Evolutionary conservation across 2,888 invertebrate species (phyloP), one percentile per base, ranked within the genome.

Genomic region (Drosophila quinaria): DNA sequence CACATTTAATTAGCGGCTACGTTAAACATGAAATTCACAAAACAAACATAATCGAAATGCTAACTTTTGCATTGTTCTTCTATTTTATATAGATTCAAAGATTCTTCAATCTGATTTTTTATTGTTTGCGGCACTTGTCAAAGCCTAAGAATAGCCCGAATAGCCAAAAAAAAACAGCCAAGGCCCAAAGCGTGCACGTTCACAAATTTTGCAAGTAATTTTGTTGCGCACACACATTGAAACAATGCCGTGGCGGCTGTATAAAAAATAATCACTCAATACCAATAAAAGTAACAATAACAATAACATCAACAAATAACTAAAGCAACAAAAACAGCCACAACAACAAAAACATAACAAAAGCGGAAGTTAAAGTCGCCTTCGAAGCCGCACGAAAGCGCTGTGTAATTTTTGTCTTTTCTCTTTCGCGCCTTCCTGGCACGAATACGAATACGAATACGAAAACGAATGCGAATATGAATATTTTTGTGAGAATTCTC

Each of bases 201-300:
- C 80, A 69, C 60, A 70, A 35, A 50, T 59, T 54, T 66, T 72
- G 70, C 80, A 80, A 72, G 73, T 80, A 68, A 78, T 76, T 64
- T 80, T 47, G 46, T 80, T 76, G 49, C 41, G 61, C 61, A 46
- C 56, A 74, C 44, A 73, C 58, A 68, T 31, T 65, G 46, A 82
- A 88, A 83, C 89, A 83, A 83, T 83, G 87, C 74, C 72, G 61
- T 72, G 52, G 58, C 42, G 63, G 55, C 68, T 64, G 50, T 74
- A 78, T 80, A 72, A 71, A 80, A 62, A 70, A 84, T 87, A 87
- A 83, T 89, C 82, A 84, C 78, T 84, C 83, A 72, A 89, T 89
- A 76, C 69, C 61, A 72, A 79, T 78, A 80, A 70, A 64, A 72
- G 62, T 49, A 80, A 70, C 67, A 72, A 65, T 49, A 68, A 49